Evolutionary conservation across 2,888 invertebrate genomes (phyloP).

Genomic region (Petrolisthes manimaculis): DNA sequence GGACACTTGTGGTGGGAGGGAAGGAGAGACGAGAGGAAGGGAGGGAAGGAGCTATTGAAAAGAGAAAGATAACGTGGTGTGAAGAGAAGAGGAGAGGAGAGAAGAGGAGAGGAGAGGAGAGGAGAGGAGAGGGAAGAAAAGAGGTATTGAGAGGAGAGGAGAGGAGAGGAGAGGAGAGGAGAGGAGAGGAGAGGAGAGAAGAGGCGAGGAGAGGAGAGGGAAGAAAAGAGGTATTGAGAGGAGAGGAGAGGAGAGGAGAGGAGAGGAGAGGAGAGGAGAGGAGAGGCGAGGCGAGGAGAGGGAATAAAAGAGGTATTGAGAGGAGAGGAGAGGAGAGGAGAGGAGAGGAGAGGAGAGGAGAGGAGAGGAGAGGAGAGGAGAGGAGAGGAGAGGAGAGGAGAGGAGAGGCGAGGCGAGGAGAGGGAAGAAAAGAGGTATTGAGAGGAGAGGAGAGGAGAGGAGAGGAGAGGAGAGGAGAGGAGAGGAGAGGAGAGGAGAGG

Average conservation of each 20-base stretch:
- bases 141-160: too few species aligned
- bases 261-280: constrained; percentile 1
- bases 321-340: neutral
- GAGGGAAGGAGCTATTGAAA: too few species aligned
- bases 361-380: neutral
- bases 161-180: neutral
- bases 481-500: too few species aligned
- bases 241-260: constrained; percentile 26
- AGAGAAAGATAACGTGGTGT: too few species aligned
- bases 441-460: too few species aligned
- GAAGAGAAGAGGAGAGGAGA: too few species aligned
- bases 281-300: neutral
- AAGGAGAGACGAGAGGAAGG: too few species aligned
- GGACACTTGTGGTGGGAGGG: too few species aligned
- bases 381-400: neutral
- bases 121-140: too few species aligned
- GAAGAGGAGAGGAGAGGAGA: too few species aligned
- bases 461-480: too few species aligned
- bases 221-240: constrained; percentile 34
- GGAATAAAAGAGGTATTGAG: neutral
- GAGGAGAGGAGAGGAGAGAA: neutral
- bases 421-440: neutral
- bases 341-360: neutral
- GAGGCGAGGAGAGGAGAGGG: neutral
- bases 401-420: neutral